Evolutionary conservation across 2,888 invertebrate genomes (phyloP).

Genomic region (Himalopsyche tibetana): DNA sequence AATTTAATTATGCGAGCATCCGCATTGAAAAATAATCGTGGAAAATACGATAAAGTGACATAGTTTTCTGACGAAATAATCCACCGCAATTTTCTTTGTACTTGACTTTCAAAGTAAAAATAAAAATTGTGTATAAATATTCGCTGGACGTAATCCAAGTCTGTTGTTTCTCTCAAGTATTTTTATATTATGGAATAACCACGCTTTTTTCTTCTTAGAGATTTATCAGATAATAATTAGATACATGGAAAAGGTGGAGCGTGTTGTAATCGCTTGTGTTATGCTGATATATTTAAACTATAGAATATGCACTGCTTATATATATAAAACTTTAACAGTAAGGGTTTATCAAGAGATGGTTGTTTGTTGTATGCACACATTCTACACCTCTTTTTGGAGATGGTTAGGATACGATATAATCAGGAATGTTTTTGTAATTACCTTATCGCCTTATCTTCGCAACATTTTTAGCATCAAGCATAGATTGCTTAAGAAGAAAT

Average conservation of each 20-base stretch:
- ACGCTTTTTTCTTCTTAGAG: neutral
- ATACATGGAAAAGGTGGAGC: constrained; percentile 1
- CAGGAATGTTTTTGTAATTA: no score
- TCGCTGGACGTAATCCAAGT: constrained; percentile 2
- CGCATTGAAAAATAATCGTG: no score
- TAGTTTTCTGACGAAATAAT: neutral
- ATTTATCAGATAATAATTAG: neutral
- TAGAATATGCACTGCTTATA: no score
- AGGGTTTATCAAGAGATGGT: no score
- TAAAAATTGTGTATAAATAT: constrained; percentile 2
- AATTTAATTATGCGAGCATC: no score
- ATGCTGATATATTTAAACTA: neutral
- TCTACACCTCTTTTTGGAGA: no score
- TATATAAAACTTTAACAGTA: no score
- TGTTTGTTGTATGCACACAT: no score
- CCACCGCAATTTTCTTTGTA: constrained; percentile 4
- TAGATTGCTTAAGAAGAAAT: no score
- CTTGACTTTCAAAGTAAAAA: constrained; percentile 40
- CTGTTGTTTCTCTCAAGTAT: constrained; percentile 5
- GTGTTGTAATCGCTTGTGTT: neutral
- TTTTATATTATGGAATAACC: neutral
- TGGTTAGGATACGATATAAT: no score
- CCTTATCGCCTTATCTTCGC: no score
- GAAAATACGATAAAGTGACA: neutral
- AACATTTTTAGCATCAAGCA: no score